Base-by-base conservation (phyloP, 2,888 invertebrate species). In the Teinopalpus imperialis region DNA sequence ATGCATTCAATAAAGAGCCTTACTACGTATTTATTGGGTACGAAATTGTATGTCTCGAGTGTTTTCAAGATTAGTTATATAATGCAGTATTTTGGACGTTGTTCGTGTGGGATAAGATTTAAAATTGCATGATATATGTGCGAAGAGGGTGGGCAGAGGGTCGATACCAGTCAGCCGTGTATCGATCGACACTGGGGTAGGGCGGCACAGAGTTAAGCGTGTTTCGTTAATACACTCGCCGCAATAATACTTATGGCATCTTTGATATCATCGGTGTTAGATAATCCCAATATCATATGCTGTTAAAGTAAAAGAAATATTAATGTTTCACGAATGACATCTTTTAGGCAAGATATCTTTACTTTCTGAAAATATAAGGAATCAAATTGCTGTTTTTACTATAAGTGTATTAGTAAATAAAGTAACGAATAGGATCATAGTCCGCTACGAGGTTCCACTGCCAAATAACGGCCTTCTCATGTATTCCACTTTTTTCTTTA, bases 151-250 rank as follows among this genome's bases (percentile, higher is more conserved):
- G 70, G 78, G 75, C 45, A 63, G 73, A 69, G 74, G 81, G 80
- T 83, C 85, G 86, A 83, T 83, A 83, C 56, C 61, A 65, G 69
- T 72, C 70, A 74, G 81, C 74, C 72, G 73, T 69, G 55, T 59
- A 70, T 57, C 64, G 72, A 66, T 62, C 73, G 74, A 89, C 88
- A 78, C 73, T 76, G 79, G 75, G 74, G 75, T 66, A 69, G 69
- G 63, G 61, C 63, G 43, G 42, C 20, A 8, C 2, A 16, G 21
- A 47, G 37, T 24, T 31, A 61, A 58, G 62, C 63, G 56, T 58
- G 57, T 54, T 56, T 31, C 42, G 41, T 71, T 73, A 76, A 78
- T 60, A 58, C 64, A 71, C 71, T 65, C 62, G 51, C 50, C 56
- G 65, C 59, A 66, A 66, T 12, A 27, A 40, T 10, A n/a, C 12